A percentile compares a stretch with the other conserved stretches of the same genome.
These are phyloP conservation scores for Myiozetetes cayanensis DNA, from an alignment of 2,113 vertebrate species.

Conservation along the genomic window DNA sequence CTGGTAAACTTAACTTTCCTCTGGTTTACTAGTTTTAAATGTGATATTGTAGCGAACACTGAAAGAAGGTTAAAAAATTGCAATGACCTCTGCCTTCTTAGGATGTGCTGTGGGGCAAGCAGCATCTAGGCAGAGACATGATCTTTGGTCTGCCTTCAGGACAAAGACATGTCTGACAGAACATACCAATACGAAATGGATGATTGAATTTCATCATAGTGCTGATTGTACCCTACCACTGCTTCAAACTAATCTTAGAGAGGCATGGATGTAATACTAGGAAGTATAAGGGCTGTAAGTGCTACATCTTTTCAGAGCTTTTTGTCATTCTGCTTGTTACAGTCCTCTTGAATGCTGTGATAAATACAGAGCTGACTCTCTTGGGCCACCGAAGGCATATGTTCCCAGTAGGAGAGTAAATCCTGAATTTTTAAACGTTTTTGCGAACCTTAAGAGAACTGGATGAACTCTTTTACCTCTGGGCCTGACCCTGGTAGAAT, in stretches of 20 bases:
- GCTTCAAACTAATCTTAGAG: not conserved
- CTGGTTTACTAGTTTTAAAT: not conserved
- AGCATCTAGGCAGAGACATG: not conserved
- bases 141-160: not conserved
- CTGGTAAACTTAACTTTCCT: not conserved
- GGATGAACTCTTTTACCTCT: not conserved
- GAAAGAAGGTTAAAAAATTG: not conserved
- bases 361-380: not conserved
- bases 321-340: not conserved
- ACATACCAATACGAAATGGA: not conserved
- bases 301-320: not conserved
- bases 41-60: not conserved
- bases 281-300: not conserved
- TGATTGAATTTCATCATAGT: not conserved
- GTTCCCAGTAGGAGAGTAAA: not conserved
- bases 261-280: not conserved
- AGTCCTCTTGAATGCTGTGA: not conserved
- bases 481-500: not conserved
- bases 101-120: rapidly evolving
- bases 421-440: not conserved
- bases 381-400: not conserved
- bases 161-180: not conserved
- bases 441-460: not conserved
- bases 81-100: rapidly evolving
- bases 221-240: not conserved